phyloP scores from a whole-genome alignment of 2,888 invertebrate genomes.

The Drosophila borborema region DNA sequence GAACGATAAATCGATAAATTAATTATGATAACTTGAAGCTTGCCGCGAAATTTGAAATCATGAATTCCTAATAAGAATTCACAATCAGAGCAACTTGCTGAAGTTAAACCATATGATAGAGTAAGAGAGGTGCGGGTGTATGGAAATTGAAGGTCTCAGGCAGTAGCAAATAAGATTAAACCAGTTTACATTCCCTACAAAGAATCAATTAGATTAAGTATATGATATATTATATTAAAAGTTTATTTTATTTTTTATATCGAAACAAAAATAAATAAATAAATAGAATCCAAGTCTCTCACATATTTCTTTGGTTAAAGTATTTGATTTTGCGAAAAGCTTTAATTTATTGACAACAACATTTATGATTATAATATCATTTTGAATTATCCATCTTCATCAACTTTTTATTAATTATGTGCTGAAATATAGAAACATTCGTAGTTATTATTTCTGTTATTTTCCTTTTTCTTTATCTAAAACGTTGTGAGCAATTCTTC shows the following conservation, averaged over 20 bases:
- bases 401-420: not conserved
- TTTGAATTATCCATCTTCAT: not conserved
- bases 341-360: constrained; percentile 17
- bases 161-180: too few relatives aligned
- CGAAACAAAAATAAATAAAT: not conserved
- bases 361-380: constrained; percentile 15
- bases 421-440: constrained; percentile 15
- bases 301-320: not conserved
- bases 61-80: not conserved
- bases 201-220: too few relatives aligned
- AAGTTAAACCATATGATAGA: not conserved
- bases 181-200: too few relatives aligned
- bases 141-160: not conserved
- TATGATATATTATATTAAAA: too few relatives aligned
- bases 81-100: not conserved
- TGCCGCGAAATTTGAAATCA: constrained; percentile 1
- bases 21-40: not conserved
- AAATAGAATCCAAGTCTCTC: not conserved
- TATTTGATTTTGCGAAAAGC: constrained; percentile 6
- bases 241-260: too few relatives aligned
- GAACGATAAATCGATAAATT: constrained; percentile 2
- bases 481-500: constrained; percentile 90
- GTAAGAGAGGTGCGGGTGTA: not conserved
- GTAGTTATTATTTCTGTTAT: not conserved
- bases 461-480: constrained; percentile 52